Conservation (phyloP, 2,888 invertebrate genomes). For the Hypomecis atomaria region DNA sequence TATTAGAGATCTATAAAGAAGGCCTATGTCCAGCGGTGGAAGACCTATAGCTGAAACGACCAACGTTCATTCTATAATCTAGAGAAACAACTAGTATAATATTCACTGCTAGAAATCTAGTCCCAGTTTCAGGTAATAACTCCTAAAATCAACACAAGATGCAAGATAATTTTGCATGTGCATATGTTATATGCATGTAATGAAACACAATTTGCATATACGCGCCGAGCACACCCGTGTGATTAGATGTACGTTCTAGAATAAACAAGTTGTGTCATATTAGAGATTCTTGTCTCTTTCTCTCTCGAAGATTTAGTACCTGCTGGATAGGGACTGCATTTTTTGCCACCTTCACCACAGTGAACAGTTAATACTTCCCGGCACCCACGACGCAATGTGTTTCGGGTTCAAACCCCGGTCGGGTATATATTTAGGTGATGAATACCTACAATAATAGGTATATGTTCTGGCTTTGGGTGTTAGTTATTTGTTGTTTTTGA, state of each 20-base stretch:
- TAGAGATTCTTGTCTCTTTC: slow-evolving; percentile 59
- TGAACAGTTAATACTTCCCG: background rate
- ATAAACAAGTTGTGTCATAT: slow-evolving; percentile 65
- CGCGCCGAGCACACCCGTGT: slow-evolving; percentile 50
- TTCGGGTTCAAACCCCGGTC: too few relatives aligned
- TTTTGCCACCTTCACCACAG: background rate
- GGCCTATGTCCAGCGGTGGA: too few relatives aligned
- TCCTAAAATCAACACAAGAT: background rate
- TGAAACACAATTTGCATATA: slow-evolving; percentile 6
- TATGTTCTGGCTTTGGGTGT: too few relatives aligned
- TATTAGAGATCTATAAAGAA: too few relatives aligned
- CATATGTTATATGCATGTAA: slow-evolving; percentile 3
- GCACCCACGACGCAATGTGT: too few relatives aligned
- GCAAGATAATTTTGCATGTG: background rate
- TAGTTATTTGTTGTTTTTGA: too few relatives aligned
- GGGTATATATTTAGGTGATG: too few relatives aligned
- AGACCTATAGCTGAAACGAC: too few relatives aligned
- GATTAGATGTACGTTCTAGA: slow-evolving; percentile 57
- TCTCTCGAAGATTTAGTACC: background rate
- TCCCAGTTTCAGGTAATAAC: background rate
- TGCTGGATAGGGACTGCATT: background rate
- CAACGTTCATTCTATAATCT: too few relatives aligned
- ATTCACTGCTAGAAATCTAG: background rate
- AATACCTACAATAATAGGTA: too few relatives aligned
- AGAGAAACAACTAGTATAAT: too few relatives aligned